phyloP scores from a whole-genome alignment of 1,140 invertebrate genomes.

The Aphaenogaster floridana region DNA sequence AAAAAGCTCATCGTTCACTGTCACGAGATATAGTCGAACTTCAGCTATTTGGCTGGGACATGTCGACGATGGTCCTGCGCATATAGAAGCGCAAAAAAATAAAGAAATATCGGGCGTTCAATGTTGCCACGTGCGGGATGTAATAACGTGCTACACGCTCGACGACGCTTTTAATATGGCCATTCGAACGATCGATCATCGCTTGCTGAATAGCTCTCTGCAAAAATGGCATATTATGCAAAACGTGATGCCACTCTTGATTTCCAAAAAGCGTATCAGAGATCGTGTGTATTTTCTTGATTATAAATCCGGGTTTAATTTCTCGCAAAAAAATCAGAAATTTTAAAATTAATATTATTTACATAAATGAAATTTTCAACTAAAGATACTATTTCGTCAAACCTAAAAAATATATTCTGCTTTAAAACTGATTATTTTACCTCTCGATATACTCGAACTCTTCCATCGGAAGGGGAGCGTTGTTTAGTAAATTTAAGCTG shows the following conservation, averaged over 20 bases:
- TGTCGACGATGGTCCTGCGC: neutral
- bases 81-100: constrained; percentile 9
- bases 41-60: constrained; percentile 45
- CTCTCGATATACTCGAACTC: neutral
- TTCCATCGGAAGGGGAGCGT: neutral
- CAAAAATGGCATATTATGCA: constrained; percentile 38
- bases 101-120: neutral
- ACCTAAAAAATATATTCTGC: neutral
- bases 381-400: neutral
- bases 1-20: constrained; percentile 71
- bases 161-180: constrained; percentile 24
- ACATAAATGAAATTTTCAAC: neutral
- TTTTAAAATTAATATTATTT: neutral
- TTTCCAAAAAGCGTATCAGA: neutral
- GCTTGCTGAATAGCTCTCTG: neutral
- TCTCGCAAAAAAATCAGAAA: neutral
- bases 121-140: constrained; percentile 24
- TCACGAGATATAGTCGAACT: constrained; percentile 55
- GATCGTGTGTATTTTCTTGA: neutral
- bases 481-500: constrained; percentile 19
- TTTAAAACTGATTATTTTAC: neutral
- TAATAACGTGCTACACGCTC: constrained; percentile 38
- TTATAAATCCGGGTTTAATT: neutral
- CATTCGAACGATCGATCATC: constrained; percentile 34
- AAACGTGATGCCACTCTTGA: neutral